phyloP scores from a whole-genome alignment of 2,113 vertebrate species.

The Laterallus jamaicensis region DNA sequence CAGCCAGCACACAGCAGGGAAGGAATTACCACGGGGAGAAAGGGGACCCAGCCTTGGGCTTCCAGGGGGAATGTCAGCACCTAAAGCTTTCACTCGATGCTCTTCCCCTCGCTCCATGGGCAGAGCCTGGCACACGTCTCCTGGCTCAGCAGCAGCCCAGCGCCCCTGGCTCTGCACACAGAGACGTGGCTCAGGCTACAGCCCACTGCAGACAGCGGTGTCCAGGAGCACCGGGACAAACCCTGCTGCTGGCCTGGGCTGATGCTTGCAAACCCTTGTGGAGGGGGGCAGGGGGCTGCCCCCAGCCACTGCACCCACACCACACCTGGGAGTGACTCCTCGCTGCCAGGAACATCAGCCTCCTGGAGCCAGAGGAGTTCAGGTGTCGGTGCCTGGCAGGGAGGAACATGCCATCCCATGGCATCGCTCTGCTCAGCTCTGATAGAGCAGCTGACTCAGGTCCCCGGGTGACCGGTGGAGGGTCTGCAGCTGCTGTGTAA shows the following conservation, averaged over 20 bases:
- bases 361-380: neutral
- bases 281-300: neutral
- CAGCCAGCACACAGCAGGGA: neutral
- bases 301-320: neutral
- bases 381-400: neutral
- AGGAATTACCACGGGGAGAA: neutral
- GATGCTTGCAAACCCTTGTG: neutral
- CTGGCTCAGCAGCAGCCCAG: neutral
- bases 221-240: neutral
- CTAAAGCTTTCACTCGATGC: neutral
- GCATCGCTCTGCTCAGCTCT: neutral
- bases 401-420: neutral
- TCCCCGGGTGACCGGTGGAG: rapidly evolving
- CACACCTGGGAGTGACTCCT: neutral
- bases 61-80: neutral
- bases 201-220: neutral
- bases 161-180: too few relatives aligned
- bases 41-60: neutral
- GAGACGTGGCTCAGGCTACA: neutral
- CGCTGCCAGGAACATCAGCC: neutral
- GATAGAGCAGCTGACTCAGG: neutral
- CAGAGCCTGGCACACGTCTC: neutral
- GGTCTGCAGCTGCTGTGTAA: rapidly evolving
- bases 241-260: neutral
- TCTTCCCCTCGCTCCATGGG: neutral